These are phyloP conservation scores for Anhinga rufa DNA, from an alignment of 2,113 vertebrate genomes.

Conservation along the genomic window DNA sequence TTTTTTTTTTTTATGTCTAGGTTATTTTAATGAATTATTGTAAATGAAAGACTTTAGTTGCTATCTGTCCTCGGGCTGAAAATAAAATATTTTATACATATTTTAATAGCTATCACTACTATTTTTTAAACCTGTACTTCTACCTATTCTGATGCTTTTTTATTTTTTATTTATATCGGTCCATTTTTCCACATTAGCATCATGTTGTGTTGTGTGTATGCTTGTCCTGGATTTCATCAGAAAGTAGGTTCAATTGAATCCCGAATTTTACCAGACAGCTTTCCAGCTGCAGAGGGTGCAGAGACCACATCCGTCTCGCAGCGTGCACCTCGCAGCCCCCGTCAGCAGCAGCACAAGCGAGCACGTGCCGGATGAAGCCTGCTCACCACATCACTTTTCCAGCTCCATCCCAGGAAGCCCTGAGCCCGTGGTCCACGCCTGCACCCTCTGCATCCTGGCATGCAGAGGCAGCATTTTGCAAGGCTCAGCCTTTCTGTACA, in stretches of 20 bases:
- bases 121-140: neutral
- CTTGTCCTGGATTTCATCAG: neutral
- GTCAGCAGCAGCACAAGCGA: neutral
- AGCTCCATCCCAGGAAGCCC: neutral
- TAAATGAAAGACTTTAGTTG: neutral
- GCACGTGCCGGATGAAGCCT: accelerated
- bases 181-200: neutral
- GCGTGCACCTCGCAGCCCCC: neutral
- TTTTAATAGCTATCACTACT: neutral
- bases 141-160: neutral
- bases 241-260: neutral
- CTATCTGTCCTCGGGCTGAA: neutral
- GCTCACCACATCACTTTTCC: neutral
- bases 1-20: neutral
- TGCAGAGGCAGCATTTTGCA: neutral
- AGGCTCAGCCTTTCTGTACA: neutral
- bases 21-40: neutral
- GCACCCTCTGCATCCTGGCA: too few species aligned
- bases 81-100: neutral
- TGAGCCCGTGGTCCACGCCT: accelerated
- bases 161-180: neutral
- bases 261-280: neutral
- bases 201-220: accelerated
- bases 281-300: neutral
- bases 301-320: accelerated